A percentile compares a stretch with the other conserved stretches of the same genome.
phyloP scores from a whole-genome alignment of 2,888 invertebrate genomes.

The Latrodectus elegans region DNA sequence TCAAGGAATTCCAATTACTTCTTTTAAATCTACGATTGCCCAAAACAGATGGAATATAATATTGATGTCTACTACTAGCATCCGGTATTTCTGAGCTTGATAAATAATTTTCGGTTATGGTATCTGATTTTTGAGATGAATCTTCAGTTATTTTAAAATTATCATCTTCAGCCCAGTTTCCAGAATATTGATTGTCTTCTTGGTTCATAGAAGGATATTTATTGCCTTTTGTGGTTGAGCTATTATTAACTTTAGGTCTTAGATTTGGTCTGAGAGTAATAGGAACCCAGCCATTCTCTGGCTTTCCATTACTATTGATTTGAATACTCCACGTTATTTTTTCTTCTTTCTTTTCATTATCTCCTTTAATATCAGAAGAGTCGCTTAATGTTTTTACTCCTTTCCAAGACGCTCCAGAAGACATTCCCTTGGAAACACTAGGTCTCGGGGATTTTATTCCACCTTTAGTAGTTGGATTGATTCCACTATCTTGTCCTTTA shows the following conservation, averaged over 20 bases:
- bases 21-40: slow-evolving; percentile 21
- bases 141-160: not conserved
- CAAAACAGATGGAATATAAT: slow-evolving; percentile 32
- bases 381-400: not conserved
- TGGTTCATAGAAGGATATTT: slow-evolving; percentile 6
- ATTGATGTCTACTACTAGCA: slow-evolving; percentile 33
- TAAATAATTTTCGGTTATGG: slow-evolving; percentile 13
- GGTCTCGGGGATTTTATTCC: slow-evolving; percentile 14
- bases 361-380: slow-evolving; percentile 25
- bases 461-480: slow-evolving; percentile 20
- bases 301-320: slow-evolving; percentile 52
- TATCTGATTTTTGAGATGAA: slow-evolving; percentile 1
- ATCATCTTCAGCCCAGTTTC: slow-evolving; percentile 13
- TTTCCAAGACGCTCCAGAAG: slow-evolving; percentile 23
- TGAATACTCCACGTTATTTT: slow-evolving; percentile 63
- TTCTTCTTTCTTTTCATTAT: slow-evolving; percentile 40
- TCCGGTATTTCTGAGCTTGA: slow-evolving; percentile 19
- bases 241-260: slow-evolving; percentile 8
- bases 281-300: slow-evolving; percentile 59
- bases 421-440: not conserved
- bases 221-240: not conserved
- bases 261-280: slow-evolving; percentile 48
- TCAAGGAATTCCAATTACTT: not conserved
- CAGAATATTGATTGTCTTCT: not conserved
- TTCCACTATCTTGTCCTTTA: not conserved